Conservation (phyloP, 2,113 vertebrate species). For the Chinchilla lanigera region DNA sequence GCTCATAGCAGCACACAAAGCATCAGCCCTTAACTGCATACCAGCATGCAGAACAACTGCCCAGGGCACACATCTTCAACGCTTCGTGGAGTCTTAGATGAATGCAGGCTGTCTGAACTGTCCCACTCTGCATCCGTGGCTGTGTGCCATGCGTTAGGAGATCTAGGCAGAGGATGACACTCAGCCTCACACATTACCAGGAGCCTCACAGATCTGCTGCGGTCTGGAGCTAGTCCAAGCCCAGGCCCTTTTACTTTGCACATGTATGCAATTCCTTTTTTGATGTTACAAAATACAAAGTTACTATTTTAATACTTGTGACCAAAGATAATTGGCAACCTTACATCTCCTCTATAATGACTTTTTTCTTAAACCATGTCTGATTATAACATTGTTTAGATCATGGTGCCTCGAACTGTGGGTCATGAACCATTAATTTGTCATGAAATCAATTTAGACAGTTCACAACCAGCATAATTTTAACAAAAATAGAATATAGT, state of each 20-base stretch:
- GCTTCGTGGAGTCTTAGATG: not conserved
- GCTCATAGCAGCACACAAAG: not conserved
- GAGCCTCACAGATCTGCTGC: conserved; percentile 54
- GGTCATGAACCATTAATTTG: conserved; percentile 70
- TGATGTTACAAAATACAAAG: conserved; percentile 59
- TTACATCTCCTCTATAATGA: conserved; percentile 60
- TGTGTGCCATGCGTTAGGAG: not conserved
- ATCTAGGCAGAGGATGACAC: not conserved
- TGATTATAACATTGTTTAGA: conserved; percentile 73
- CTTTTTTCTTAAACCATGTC: conserved; percentile 76
- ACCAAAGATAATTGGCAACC: conserved; percentile 78
- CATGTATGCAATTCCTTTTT: conserved; percentile 35
- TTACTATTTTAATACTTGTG: conserved; percentile 68
- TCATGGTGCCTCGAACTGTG: conserved; percentile 63
- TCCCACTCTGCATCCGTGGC: not conserved
- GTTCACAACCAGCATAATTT: conserved; percentile 57
- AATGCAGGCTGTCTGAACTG: not conserved
- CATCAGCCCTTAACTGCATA: not conserved
- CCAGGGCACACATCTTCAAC: not conserved
- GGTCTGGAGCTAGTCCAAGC: conserved; percentile 52
- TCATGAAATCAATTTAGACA: conserved; percentile 76
- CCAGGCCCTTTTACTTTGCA: conserved; percentile 32
- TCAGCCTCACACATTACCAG: not conserved
- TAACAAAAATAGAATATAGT: conserved; percentile 57
- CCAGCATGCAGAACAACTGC: not conserved